These are phyloP conservation scores for Lasioglossum malachurum DNA, from an alignment of 2,888 invertebrate species.

Conservation along the genomic window DNA sequence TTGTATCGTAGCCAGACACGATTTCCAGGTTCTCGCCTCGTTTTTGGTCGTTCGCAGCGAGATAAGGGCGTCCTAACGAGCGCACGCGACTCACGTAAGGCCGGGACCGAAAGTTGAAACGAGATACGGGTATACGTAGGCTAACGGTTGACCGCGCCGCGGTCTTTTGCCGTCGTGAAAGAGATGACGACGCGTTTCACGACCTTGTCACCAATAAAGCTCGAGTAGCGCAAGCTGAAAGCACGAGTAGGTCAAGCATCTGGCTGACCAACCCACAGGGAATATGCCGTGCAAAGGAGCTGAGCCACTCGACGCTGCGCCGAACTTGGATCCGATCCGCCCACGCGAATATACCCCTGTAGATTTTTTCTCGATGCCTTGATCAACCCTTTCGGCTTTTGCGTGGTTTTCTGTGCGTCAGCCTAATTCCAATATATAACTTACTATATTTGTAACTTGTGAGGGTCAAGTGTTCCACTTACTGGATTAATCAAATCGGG, in stretches of 20 bases:
- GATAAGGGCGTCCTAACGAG: slow-evolving; percentile 27
- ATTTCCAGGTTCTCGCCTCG: background rate
- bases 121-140: background rate
- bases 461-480: background rate
- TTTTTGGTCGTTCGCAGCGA: background rate
- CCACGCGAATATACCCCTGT: background rate
- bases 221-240: slow-evolving; percentile 45
- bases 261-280: slow-evolving; percentile 46
- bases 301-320: background rate
- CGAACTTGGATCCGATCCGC: slow-evolving; percentile 9
- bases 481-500: background rate
- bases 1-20: background rate
- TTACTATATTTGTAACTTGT: background rate
- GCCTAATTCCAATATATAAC: background rate
- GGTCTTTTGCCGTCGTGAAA: slow-evolving; percentile 23
- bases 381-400: background rate
- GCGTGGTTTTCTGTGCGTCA: background rate
- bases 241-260: slow-evolving; percentile 63
- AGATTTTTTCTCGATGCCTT: slow-evolving; percentile 2
- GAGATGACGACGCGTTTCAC: slow-evolving; percentile 49
- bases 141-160: slow-evolving; percentile 16
- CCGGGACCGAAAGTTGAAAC: background rate
- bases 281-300: slow-evolving; percentile 7
- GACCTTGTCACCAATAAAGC: slow-evolving; percentile 61
- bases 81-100: slow-evolving; percentile 38